Evolutionary conservation across 1,140 invertebrate genomes (phyloP), one percentile per base, ranked within the genome.

Genomic region (Meteorus sp.): DNA sequence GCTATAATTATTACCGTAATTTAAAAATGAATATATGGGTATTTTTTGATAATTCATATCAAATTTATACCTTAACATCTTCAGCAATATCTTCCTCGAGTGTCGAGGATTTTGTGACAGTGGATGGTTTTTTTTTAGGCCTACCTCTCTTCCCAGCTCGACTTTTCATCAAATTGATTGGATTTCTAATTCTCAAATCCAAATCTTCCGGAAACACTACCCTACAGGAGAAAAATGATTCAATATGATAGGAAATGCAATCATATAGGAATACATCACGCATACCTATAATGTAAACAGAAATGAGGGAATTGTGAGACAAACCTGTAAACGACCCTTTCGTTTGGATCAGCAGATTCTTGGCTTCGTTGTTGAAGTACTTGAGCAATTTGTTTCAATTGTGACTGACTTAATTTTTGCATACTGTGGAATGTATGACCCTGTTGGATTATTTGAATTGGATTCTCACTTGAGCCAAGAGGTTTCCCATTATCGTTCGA

Each of bases 391-490:
- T 87, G 84, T 63, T 85, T 81, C 27, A 88, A 64, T 63, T 88
- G 85, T 33, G 83, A 76, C 56, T 82, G 74, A 2, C 82, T 80
- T 31, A 88, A 70, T 11, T 83, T 80, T 67, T 87, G 86, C 48
- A 84, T 74, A 59, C 85, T 85, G 25, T 78, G 77, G 66, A 77
- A 80, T 37, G 77, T 77, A 58, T 74, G 70, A 25, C 85, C 85
- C 65, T 87, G 84, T 56, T 87, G 85, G 29, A 87, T 82, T 37
- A 88, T 83, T 68, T 86, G 81, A 60, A 88, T 86, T 3, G 86
- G 84, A 73, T 87, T 87, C 61, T 84, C 82, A 66, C 81, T 85
- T 8, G 83, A 84, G 11, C 84, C 85, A 8, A 85, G 62, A 17
- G 84, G 81, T 48, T 78, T 78, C 8, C 51, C 64, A 15, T 37